Base-by-base conservation (phyloP, 2,888 invertebrate species). In the Craniophora ligustri region DNA sequence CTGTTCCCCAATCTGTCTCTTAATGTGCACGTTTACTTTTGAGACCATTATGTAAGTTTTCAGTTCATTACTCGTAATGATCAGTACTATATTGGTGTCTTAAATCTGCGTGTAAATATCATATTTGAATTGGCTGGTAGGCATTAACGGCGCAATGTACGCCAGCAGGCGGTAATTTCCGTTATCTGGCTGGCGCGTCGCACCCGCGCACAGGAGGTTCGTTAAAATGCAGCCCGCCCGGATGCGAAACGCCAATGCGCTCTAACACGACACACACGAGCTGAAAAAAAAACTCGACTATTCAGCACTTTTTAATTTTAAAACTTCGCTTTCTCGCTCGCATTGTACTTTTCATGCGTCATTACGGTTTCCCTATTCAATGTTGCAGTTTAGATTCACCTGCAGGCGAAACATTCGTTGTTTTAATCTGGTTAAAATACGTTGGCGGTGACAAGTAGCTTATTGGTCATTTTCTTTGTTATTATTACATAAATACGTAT, bases 171-270 rank as follows among this genome's bases (percentile, higher is more conserved):
- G 77, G 86, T 86, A 85, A 87, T 88, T 86, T 87, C 87, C 87
- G 88, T 83, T 86, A 87, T 86, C 87, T 83, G 72, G 77, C 66
- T 73, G 76, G 64, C 73, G 72, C 57, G 56, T 49, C 66, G 71
- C 72, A 68, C 63, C 68, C 74, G 75, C 63, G 67, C 67, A 62
- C 74, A 69, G 72, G 69, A 67, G 73, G 67, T 74, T 87, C 88
- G 87, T 88, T 88, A 88, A 86, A 87, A 87, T 88, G 86, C 87
- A 86, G 73, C 81, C 76, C 83, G 76, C 78, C 73, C 85, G 86
- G 86, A 87, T 87, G 82, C 84, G 75, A 82, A 81, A 82, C 77
- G 83, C 82, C 84, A 79, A 85, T 85, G 86, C 79, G 81, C 78
- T 72, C 81, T 79, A 78, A 80, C 82, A 79, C 79, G 80, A 80